Evolutionary conservation across 2,113 vertebrate species (phyloP).

Genomic region (Tretioscincus oriximinensis): DNA sequence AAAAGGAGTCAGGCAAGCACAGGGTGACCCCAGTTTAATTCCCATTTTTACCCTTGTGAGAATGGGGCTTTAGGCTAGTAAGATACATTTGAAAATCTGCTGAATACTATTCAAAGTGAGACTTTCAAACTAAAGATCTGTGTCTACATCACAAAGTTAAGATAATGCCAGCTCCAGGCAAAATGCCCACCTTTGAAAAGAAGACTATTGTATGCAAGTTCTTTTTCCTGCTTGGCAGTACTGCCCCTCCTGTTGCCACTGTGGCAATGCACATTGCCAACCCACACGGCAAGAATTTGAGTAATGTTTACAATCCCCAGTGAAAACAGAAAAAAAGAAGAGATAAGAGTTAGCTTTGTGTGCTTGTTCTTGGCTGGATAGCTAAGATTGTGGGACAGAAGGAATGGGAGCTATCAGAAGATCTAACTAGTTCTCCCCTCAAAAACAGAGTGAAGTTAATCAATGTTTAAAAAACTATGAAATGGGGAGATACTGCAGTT

Average conservation of each 20-base stretch:
- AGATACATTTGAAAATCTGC: background rate
- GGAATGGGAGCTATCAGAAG: slow-evolving; percentile 2
- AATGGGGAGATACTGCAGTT: background rate
- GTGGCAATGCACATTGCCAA: slow-evolving; percentile 18
- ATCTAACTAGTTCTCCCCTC: background rate
- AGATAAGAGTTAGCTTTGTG: slow-evolving; percentile 31
- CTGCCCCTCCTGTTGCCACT: slow-evolving; percentile 19
- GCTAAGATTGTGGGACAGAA: background rate
- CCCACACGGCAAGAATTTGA: slow-evolving; percentile 35
- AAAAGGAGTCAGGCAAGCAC: too few relatives aligned
- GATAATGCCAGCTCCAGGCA: slow-evolving; percentile 18
- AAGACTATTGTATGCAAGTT: slow-evolving; percentile 26
- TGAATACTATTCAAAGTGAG: slow-evolving; percentile 1
- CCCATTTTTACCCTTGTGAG: too few relatives aligned
- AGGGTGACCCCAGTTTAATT: too few relatives aligned
- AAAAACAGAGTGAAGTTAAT: background rate
- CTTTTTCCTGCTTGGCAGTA: background rate
- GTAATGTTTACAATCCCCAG: slow-evolving; percentile 37
- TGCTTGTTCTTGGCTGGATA: slow-evolving; percentile 17
- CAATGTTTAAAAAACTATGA: background rate
- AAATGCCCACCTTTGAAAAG: slow-evolving; percentile 14
- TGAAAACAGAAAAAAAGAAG: slow-evolving; percentile 12
- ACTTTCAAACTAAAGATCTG: slow-evolving; percentile 12
- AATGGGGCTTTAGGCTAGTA: background rate
- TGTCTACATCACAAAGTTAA: slow-evolving; percentile 20